Base-by-base conservation (phyloP, 2,888 invertebrate species). In the Amphimallon solstitiale region DNA sequence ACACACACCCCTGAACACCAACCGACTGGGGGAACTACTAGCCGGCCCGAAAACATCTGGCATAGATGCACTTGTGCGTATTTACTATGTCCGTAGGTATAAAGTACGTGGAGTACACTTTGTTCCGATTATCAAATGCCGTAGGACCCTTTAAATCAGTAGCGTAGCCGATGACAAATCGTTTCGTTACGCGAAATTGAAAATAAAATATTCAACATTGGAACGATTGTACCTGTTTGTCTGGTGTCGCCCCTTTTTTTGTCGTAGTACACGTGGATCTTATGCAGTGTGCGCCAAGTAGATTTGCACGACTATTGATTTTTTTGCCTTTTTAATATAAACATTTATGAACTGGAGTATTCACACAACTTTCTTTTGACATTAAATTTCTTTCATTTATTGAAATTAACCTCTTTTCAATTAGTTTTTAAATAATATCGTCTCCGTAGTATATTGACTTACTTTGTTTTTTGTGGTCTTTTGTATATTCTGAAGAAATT, bases 11-110 rank as follows among this genome's bases (percentile, higher is more conserved):
- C 61, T 48, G 19, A 45, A 71, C 62, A 66, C 29, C 7, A 9
- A 29, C 29, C 9, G 29, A 29, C 66, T 64, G 70, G 78, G 77
- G 77, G 76, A 77, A 66, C 76, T 79, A 80, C 79, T 80, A 79
- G 68, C 72, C 78, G 70, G 73, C 68, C 64, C 70, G 73, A 77
- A 74, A 79, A 79, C 74, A 70, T 79, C 19, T 56, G 19, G 45
- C 38, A 23, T 38, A 63, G 65, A 51, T 67, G 67, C 65, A 69
- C 65, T 65, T 65, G 65, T 43, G 23, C 54, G 60, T 65, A 65
- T 65, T 65, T 65, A 60, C 65, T 65, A 60, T 17, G 23, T 14
- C 29, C 51, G 49, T 65, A 49, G 48, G 38, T 49, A 60, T 40
- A 40, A 56, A 56, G 54, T 52, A 43, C 63, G 52, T 35, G 34